A percentile compares a stretch with the other conserved stretches of the same genome.
Conservation (phyloP, 2,113 vertebrate genomes). For the Cyanocitta stelleri region DNA sequence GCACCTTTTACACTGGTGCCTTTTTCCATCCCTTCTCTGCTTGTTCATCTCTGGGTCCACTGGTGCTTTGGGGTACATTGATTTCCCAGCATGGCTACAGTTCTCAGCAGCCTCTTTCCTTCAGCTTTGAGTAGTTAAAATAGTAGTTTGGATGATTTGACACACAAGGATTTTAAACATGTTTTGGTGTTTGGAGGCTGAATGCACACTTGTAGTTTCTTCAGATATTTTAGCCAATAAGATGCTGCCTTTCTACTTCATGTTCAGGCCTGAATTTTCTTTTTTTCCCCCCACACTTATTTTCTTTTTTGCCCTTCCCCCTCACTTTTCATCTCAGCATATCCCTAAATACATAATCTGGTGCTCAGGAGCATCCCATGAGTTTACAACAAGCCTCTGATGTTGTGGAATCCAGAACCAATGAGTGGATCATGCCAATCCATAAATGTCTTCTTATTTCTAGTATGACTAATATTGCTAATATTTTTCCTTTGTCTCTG, state of each 20-base stretch:
- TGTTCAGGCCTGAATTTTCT: background rate
- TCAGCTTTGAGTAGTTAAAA: background rate
- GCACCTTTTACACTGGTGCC: background rate
- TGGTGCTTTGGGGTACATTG: background rate
- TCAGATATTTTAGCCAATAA: background rate
- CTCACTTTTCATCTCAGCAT: background rate
- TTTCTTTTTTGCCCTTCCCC: background rate
- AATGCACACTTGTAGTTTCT: background rate
- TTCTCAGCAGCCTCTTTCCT: background rate
- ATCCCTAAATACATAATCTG: background rate
- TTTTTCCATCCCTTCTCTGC: background rate
- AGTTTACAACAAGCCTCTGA: background rate
- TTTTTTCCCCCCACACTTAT: accelerated
- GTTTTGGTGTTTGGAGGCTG: background rate
- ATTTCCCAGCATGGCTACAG: background rate
- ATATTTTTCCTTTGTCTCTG: background rate
- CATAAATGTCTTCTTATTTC: background rate
- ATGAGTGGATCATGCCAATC: background rate
- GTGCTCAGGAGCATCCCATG: background rate
- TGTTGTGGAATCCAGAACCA: background rate
- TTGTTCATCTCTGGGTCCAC: background rate
- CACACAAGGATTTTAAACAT: background rate
- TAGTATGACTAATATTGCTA: background rate
- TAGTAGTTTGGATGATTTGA: background rate
- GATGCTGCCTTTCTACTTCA: background rate